Conservation (phyloP, 2,113 vertebrate genomes). For the Elachura formosa region DNA sequence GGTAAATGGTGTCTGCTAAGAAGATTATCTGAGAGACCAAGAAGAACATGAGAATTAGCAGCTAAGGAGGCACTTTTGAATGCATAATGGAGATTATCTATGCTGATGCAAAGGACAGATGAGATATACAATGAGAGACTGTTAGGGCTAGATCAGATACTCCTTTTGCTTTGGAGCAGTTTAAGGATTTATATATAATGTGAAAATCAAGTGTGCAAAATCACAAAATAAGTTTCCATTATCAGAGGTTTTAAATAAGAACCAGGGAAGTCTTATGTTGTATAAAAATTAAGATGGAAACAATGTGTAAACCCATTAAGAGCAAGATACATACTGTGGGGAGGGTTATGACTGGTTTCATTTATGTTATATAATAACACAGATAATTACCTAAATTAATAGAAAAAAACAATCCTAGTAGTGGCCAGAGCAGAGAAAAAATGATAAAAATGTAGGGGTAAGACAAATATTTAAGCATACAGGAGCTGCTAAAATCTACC, state of each 20-base stretch:
- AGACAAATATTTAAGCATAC: background rate
- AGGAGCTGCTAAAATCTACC: background rate
- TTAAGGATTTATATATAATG: background rate
- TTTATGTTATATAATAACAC: background rate
- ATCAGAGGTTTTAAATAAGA: background rate
- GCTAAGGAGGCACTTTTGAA: conserved; percentile 7
- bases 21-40: background rate
- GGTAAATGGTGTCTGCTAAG: background rate
- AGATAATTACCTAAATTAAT: background rate
- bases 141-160: background rate
- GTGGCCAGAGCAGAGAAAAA: background rate
- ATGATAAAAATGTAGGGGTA: background rate
- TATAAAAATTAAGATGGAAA: background rate
- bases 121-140: background rate
- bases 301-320: background rate
- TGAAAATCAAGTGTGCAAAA: background rate
- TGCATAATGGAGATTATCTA: background rate
- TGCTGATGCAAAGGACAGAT: background rate
- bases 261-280: background rate
- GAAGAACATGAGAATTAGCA: background rate
- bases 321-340: background rate
- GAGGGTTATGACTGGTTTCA: background rate
- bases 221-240: background rate
- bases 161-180: background rate
- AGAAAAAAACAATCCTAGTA: background rate